Evolutionary conservation across 2,113 vertebrate genomes (phyloP), one percentile per base, ranked within the genome.

Genomic region (Bufo bufo): DNA sequence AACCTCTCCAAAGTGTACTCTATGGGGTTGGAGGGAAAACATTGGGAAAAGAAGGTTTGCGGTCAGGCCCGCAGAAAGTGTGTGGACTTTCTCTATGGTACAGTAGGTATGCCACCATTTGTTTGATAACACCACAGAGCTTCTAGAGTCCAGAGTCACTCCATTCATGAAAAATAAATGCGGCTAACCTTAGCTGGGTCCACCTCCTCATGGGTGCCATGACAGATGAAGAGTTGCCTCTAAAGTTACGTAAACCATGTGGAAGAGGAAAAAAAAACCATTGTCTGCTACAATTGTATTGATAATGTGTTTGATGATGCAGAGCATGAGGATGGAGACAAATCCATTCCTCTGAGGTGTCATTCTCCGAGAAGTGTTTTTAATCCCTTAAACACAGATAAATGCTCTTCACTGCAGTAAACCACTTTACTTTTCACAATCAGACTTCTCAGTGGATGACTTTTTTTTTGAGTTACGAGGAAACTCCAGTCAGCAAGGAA

Each of bases 371-470:
- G 77, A 71, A 81, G 77, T 72, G 63, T 47, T 77, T 72, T 81
- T 87, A 87, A 87, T 87, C 85, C 77, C 58, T 69, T 69, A 87
- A 81, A 87, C 77, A 43, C 50, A 81, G 77, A 87, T 81, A 86
- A 79, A 86, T 59, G 65, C 16, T 69, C 52, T 84, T 74, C 69
- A n/a, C 69, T 20, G 65, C n/a, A 59, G 50, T 75, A 85, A 85
- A 85, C 66, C 85, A 79, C 85, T 87, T 87, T 80, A 86, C 77
- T 80, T 63, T 7, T 80, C 61, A 81, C 59, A 84, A 54, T 47
- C 33, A 71, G 82, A 65, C 49, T 84, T 49, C 54, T 33, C 82
- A 23, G 71, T 69, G 82, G 82, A 84, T 54, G 63, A 52, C 20
- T 65, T 61, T 72, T 16, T 50, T 75, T n/a, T 61, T 45, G 20